These are phyloP conservation scores for Nesometra sesokonis DNA, from an alignment of 35 echinoderm and acorn worm species.

Conservation along the genomic window DNA sequence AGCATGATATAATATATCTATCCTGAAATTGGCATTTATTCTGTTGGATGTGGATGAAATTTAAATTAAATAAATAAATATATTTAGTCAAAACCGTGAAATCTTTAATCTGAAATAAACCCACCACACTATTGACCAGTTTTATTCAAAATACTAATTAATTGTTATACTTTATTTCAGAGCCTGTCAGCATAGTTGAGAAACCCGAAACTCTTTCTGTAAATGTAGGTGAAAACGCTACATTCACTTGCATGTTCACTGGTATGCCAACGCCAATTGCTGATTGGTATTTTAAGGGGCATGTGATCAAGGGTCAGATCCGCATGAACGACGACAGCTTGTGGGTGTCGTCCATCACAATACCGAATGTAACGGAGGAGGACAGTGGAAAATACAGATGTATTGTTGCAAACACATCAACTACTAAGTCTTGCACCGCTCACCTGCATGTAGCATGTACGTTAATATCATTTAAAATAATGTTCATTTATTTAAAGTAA, in stretches of 20 bases:
- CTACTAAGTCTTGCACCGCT: not conserved
- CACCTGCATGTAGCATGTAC: slow-evolving; percentile 32
- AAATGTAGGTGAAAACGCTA: slow-evolving; percentile 13
- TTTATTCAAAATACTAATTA: too few relatives aligned
- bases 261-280: slow-evolving; percentile 21
- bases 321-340: slow-evolving; percentile 2
- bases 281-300: slow-evolving; percentile 19
- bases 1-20: too few relatives aligned
- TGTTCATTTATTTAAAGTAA: too few relatives aligned
- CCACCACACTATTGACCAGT: too few relatives aligned
- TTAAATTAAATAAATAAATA: too few relatives aligned
- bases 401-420: slow-evolving; percentile 2
- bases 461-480: not conserved
- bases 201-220: slow-evolving; percentile 28
- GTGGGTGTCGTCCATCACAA: not conserved
- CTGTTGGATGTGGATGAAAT: too few relatives aligned
- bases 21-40: too few relatives aligned
- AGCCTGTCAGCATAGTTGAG: slow-evolving; percentile 3
- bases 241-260: slow-evolving; percentile 16
- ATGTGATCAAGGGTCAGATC: not conserved
- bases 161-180: slow-evolving; percentile 1
- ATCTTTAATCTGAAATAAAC: too few relatives aligned
- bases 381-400: slow-evolving; percentile 42
- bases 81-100: too few relatives aligned
- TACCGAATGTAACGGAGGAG: slow-evolving; percentile 2